Evolutionary conservation across 2,113 vertebrate species (phyloP).

Genomic region (Recurvirostra avosetta): DNA sequence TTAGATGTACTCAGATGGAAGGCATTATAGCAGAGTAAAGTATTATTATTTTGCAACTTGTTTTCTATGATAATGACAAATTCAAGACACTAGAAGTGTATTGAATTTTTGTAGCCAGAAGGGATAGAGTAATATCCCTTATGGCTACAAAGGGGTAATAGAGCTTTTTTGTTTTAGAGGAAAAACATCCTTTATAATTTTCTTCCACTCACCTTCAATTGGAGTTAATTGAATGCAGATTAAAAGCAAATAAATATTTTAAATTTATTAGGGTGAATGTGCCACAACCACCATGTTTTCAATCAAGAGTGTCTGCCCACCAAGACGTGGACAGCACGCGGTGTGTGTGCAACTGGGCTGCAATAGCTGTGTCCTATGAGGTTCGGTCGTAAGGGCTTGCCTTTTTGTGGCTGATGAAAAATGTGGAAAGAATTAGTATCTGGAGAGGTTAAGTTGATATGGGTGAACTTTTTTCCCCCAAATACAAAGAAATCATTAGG

Average conservation of each 20-base stretch:
- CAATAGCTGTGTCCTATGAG: background rate
- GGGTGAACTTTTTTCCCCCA: background rate
- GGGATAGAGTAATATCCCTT: background rate
- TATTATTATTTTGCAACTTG: background rate
- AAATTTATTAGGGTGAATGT: background rate
- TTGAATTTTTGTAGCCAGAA: background rate
- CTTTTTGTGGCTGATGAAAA: background rate
- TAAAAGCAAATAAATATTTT: background rate
- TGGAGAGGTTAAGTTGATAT: background rate
- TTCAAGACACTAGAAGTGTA: background rate
- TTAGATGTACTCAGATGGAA: background rate
- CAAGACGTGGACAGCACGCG: too few species aligned
- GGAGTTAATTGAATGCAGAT: background rate
- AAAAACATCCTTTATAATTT: background rate
- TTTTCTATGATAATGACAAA: background rate
- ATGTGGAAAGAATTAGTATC: background rate
- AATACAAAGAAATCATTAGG: background rate
- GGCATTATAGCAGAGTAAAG: background rate
- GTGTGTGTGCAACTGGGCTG: background rate
- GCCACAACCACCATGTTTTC: background rate
- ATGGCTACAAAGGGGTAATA: background rate
- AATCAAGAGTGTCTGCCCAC: background rate
- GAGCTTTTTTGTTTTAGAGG: background rate
- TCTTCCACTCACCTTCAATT: background rate
- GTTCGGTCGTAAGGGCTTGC: rapidly evolving